These are phyloP conservation scores for Silurus aristotelis DNA, from an alignment of 2,797 vertebrate species.

Conservation along the genomic window DNA sequence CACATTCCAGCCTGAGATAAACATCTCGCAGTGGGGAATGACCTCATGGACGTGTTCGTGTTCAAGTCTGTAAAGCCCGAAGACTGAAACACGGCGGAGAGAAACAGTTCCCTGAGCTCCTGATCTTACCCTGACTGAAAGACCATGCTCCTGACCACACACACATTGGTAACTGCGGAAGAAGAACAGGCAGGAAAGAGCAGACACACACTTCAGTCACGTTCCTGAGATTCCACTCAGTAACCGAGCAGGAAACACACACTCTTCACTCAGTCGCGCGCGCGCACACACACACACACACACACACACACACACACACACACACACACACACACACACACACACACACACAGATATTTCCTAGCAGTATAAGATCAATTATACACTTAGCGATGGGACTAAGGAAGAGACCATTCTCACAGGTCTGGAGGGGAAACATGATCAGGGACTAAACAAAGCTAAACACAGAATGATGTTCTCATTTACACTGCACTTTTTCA, in stretches of 20 bases:
- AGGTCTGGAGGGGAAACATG: slow-evolving; percentile 22
- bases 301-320: slow-evolving; percentile 34
- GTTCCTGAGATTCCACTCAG: slow-evolving; percentile 60
- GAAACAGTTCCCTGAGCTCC: slow-evolving; percentile 28
- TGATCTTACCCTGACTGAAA: slow-evolving; percentile 82
- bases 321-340: too few relatives aligned
- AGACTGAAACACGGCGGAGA: slow-evolving; percentile 40
- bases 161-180: slow-evolving; percentile 77
- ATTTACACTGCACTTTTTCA: too few relatives aligned
- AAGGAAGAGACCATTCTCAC: slow-evolving; percentile 71
- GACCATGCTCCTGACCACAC: slow-evolving; percentile 79
- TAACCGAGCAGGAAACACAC: slow-evolving; percentile 52
- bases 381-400: slow-evolving; percentile 77
- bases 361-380: slow-evolving; percentile 77
- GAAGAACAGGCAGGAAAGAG: slow-evolving; percentile 67
- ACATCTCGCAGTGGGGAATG: too few relatives aligned
- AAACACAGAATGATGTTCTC: too few relatives aligned
- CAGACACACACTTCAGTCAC: slow-evolving; percentile 58
- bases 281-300: too few relatives aligned
- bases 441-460: slow-evolving; percentile 42
- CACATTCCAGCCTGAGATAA: not conserved
- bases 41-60: slow-evolving; percentile 11
- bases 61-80: slow-evolving; percentile 11
- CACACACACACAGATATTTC: slow-evolving; percentile 66
- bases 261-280: slow-evolving; percentile 48